phyloP scores from a whole-genome alignment of 2,888 invertebrate genomes.

The Drosophila nigricruria region DNA sequence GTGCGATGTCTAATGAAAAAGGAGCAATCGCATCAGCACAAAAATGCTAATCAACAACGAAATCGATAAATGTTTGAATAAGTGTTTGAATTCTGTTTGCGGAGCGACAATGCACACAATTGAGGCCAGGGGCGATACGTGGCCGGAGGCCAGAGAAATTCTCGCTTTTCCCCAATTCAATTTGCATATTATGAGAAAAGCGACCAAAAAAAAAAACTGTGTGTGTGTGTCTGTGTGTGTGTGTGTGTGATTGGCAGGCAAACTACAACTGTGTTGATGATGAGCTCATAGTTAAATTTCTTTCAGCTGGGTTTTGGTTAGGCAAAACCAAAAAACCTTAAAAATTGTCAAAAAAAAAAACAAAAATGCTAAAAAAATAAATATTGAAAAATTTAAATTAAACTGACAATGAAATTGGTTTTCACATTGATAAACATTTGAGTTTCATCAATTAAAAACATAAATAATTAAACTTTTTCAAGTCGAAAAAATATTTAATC shows the following conservation, averaged over 20 bases:
- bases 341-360: too few relatives aligned
- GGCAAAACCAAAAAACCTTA: background rate
- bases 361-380: background rate
- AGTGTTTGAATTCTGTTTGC: slow-evolving; percentile 65
- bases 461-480: background rate
- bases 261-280: slow-evolving; percentile 24
- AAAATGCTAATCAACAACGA: slow-evolving; percentile 76
- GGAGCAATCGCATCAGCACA: slow-evolving; percentile 42
- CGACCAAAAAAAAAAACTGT: slow-evolving; percentile 18
- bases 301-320: background rate
- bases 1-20: slow-evolving; percentile 51
- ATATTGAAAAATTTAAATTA: background rate
- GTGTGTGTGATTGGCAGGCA: slow-evolving; percentile 32
- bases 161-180: slow-evolving; percentile 63
- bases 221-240: slow-evolving; percentile 12
- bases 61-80: slow-evolving; percentile 74
- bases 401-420: background rate
- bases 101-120: slow-evolving; percentile 48
- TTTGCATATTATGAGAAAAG: slow-evolving; percentile 74
- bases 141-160: slow-evolving; percentile 46
- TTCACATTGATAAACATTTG: background rate
- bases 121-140: slow-evolving; percentile 21
- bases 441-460: background rate
- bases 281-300: slow-evolving; percentile 34
- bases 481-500: background rate